Base-by-base conservation (phyloP, 2,888 invertebrate species). In the Nineta flava region DNA sequence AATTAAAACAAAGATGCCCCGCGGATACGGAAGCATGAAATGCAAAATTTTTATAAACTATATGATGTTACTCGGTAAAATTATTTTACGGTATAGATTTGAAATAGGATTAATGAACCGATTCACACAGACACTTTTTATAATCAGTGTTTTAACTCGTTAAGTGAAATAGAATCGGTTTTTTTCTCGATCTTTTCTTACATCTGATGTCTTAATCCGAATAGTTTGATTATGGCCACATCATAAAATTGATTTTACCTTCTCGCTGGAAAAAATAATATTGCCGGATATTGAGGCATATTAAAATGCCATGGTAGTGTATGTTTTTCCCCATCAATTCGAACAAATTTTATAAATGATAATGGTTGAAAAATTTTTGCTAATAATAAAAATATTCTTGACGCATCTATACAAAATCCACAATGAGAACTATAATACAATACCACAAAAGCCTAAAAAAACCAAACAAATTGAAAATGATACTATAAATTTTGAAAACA, bases 291-390 rank as follows among this genome's bases (percentile, higher is more conserved):
- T 48, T 70, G 70, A 53, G 82, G 77, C 71, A 85, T 84, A 41
- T 83, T 84, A 65, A 79, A 86, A 62, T 84, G 79, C 90, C 91
- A 92, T 1, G 88, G 86, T 56, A 94, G 72, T 68, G 90, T 87
- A 71, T 93, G 91, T 1, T 76, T 71, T 59, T 83, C 81, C 16
- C 83, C 87, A 69, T 93, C 87, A 35, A 94, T 78, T 15, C 86
- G 72, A 17, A 79, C 76, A 57, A 83, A 81, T 51, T 65, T 59
- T 6, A 81, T 56, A 53, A 71, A 65, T 55, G 74, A 68, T 56
- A 74, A 64, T 57, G 70, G 59, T 52, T 70, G 61, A 54, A 79
- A 72, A 63, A 79, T 74, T 58, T 77, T 74, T 48, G 83, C 79
- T 48, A 81, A 74, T 43, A 76, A 76, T 51, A 83, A 67, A 58